Conservation (phyloP, 2,113 vertebrate genomes). For the Gymnocephalus cernua region DNA sequence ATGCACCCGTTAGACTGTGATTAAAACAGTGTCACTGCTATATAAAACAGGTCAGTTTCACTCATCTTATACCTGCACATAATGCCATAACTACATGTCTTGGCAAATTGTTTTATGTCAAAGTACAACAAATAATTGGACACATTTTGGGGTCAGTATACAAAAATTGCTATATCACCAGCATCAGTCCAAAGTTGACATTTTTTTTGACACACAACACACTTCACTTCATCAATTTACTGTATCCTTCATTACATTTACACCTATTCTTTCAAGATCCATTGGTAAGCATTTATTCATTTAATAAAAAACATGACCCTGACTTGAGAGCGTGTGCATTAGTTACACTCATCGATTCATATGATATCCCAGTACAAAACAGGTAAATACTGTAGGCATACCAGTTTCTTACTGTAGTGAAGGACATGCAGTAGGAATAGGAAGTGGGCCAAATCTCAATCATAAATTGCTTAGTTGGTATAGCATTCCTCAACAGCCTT, state of each 20-base stretch:
- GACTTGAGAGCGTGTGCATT: neutral
- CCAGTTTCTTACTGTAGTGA: neutral
- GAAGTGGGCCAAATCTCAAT: neutral
- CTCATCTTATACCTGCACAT: neutral
- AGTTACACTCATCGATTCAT: neutral
- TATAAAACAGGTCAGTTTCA: neutral
- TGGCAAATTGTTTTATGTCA: neutral
- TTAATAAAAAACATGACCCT: neutral
- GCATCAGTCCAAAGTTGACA: too few relatives aligned
- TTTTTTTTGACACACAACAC: neutral
- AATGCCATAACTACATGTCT: neutral
- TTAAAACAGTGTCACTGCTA: neutral
- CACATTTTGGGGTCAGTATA: neutral
- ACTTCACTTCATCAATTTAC: neutral
- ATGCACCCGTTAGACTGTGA: constrained; percentile 6
- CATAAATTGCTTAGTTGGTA: neutral
- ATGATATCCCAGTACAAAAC: constrained; percentile 6
- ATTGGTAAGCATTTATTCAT: neutral
- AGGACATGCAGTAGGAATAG: neutral
- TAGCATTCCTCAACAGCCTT: neutral
- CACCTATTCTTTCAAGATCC: neutral
- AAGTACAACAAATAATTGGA: neutral
- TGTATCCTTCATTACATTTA: neutral
- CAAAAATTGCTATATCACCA: too few relatives aligned
- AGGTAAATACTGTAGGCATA: neutral